A percentile compares a stretch with the other conserved stretches of the same genome.
These are phyloP conservation scores for Sepioteuthis lessoniana DNA, from an alignment of 2,888 invertebrate genomes.

Conservation along the genomic window DNA sequence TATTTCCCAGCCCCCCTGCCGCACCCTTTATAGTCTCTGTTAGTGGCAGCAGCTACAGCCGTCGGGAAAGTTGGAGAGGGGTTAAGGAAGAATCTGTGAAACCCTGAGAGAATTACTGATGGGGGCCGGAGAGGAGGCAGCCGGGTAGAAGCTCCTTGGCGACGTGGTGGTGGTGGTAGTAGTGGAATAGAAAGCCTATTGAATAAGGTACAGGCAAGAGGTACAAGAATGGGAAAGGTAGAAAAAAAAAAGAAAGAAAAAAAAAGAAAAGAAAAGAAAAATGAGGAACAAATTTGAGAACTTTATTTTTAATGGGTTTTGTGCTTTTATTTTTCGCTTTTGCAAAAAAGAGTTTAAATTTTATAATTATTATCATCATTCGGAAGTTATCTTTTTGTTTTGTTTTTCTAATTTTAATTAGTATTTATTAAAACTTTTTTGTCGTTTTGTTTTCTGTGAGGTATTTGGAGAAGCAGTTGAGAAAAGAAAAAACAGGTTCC, in stretches of 20 bases:
- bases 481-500: neutral
- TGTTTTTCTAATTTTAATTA: too few species aligned
- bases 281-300: neutral
- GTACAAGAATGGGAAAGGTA: neutral
- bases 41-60: neutral
- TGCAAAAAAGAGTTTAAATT: too few species aligned
- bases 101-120: neutral
- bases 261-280: neutral
- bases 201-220: neutral
- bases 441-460: neutral
- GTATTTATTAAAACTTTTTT: neutral
- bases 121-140: conserved; percentile 11
- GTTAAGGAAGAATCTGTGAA: neutral
- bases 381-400: too few species aligned
- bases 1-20: neutral
- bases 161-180: neutral
- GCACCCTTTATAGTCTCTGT: neutral
- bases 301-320: neutral
- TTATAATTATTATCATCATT: too few species aligned
- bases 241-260: neutral
- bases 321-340: neutral
- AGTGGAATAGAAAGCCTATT: neutral
- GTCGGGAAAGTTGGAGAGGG: neutral
- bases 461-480: neutral
- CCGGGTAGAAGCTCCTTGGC: neutral